These are phyloP conservation scores for Trachelus troglodyta DNA, from an alignment of 2,888 invertebrate genomes.

Conservation along the genomic window DNA sequence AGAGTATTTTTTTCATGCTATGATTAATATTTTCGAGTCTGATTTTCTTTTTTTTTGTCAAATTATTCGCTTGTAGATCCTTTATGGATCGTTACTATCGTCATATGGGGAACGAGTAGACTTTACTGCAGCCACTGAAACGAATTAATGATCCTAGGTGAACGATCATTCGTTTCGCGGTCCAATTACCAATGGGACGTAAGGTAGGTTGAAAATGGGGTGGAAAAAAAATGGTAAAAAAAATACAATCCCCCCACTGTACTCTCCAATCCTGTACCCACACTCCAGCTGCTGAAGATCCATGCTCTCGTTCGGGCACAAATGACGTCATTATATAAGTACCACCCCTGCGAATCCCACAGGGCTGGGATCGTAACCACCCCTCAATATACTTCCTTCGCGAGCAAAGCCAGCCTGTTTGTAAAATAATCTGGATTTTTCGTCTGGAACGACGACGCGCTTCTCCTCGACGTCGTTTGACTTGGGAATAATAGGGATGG, in stretches of 20 bases:
- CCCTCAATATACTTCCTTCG: not conserved
- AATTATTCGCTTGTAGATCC: not conserved
- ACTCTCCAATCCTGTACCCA: not conserved
- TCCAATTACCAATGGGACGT: constrained; percentile 30
- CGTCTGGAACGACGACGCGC: not conserved
- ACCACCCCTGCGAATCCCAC: constrained; percentile 30
- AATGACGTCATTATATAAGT: constrained; percentile 47
- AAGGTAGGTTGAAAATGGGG: constrained; percentile 31
- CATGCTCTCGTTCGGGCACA: constrained; percentile 35
- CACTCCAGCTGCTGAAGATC: constrained; percentile 34
- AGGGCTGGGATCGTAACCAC: not conserved
- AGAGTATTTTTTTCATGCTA: not conserved
- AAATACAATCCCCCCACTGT: not conserved
- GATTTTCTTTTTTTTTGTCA: not conserved
- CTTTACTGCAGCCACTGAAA: not conserved
- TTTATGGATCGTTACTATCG: not conserved
- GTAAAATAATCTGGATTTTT: not conserved
- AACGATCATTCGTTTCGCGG: constrained; percentile 39
- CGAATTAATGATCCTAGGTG: constrained; percentile 12
- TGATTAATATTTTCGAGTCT: not conserved
- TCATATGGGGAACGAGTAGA: not conserved
- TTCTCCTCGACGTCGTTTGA: not conserved
- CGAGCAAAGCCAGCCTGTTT: not conserved
- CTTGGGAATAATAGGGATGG: not conserved
- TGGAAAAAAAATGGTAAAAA: not conserved